Evolutionary conservation across 1,140 invertebrate species (phyloP).

Genomic region (Sesamia nonagrioides): DNA sequence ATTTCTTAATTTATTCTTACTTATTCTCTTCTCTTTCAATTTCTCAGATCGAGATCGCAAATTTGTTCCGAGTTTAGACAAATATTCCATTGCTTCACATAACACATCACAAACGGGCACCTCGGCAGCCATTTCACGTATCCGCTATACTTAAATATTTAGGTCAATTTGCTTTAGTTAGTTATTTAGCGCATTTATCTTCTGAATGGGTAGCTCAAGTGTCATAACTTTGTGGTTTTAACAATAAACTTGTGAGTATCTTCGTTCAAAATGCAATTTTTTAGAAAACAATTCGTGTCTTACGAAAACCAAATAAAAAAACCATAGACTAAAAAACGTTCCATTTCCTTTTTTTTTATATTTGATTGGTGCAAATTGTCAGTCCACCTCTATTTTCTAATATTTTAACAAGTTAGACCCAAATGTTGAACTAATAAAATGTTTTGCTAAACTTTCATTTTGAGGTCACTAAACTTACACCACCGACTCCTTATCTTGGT

Average conservation of each 20-base stretch:
- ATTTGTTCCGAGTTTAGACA: constrained; percentile 80
- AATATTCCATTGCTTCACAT: constrained; percentile 80
- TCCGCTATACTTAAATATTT: no score
- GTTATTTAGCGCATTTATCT: neutral
- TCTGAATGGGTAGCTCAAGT: neutral
- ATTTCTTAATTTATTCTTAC: constrained; percentile 75
- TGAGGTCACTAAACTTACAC: constrained; percentile 26
- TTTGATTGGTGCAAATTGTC: neutral
- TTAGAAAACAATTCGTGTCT: constrained; percentile 20
- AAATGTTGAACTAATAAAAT: neutral
- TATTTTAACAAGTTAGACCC: neutral
- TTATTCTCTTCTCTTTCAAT: constrained; percentile 75
- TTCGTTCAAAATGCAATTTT: neutral
- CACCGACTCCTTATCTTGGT: neutral
- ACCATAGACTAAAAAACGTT: constrained; percentile 67
- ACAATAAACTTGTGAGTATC: neutral
- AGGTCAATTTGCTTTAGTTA: no score
- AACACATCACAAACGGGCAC: constrained; percentile 75
- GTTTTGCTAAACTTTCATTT: neutral
- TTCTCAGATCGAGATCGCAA: constrained; percentile 74
- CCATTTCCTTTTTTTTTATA: constrained; percentile 41
- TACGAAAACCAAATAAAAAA: constrained; percentile 56
- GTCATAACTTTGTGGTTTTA: neutral
- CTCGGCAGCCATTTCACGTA: constrained; percentile 78
- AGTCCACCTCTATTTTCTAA: neutral